A percentile compares a stretch with the other conserved stretches of the same genome.
Evolutionary conservation across 2,113 vertebrate genomes (phyloP).

Genomic region (Euleptes europaea): DNA sequence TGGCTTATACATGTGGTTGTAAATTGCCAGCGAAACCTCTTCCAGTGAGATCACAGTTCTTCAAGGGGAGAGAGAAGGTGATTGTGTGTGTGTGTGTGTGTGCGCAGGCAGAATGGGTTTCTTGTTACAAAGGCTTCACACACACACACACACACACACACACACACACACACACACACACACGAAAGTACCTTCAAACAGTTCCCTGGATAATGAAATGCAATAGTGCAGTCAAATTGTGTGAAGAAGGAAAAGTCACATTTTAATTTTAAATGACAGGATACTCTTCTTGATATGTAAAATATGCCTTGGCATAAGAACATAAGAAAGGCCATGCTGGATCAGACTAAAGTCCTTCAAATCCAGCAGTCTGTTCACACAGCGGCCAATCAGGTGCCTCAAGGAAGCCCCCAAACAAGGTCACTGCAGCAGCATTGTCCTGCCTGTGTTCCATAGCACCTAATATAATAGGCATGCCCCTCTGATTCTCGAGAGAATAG

Average conservation of each 20-base stretch:
- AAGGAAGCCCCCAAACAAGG: no score
- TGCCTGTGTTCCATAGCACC: no score
- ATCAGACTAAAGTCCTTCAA: no score
- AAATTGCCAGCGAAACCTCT: not conserved
- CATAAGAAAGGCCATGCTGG: no score
- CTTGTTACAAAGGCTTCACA: not conserved
- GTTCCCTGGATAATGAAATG: not conserved
- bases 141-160: not conserved
- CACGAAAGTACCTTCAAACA: not conserved
- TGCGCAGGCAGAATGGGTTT: constrained; percentile 10
- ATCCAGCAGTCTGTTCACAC: no score
- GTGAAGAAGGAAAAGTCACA: not conserved
- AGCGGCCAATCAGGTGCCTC: no score
- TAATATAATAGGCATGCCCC: no score
- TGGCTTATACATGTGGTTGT: not conserved
- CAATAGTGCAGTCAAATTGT: not conserved
- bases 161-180: not conserved
- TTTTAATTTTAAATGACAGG: constrained; percentile 11
- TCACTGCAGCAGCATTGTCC: no score
- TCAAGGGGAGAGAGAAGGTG: not conserved
- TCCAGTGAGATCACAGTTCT: constrained; percentile 23
- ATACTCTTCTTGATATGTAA: not conserved
- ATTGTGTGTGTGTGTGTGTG: not conserved
- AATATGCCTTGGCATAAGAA: not conserved
- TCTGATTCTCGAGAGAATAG: no score